Evolutionary conservation across 2,888 invertebrate genomes (phyloP), one percentile per base, ranked within the genome.

Genomic region (Hylaea fasciaria): DNA sequence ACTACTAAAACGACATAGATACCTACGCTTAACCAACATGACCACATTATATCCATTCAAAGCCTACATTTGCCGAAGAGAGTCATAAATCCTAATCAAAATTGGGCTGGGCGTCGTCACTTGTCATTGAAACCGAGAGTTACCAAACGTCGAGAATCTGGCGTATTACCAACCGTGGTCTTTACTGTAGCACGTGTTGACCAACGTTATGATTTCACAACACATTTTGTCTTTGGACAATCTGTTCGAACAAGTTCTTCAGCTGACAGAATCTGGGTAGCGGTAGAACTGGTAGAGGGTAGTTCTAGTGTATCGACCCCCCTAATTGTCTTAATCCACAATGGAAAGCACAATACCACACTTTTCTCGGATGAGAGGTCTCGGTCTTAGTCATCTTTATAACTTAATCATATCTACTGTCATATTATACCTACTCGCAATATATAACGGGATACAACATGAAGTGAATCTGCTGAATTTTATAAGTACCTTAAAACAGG

Each of bases 191-290:
- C 60, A 59, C 52, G 48, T 54, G 54, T 68, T 68, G 68, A 65
- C 66, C 61, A 68, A 68, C 52, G 44, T 32, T 44, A 54, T 7
- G 29, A 46, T 68, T 68, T 54, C 68, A 52, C 60, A 68, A 68
- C 57, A 50, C 55, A 59, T 68, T 47, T 51, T 63, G 58, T 58
- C 58, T 49, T 53, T 41, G 28, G 54, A 12, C 46, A 52, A 41
- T 44, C 46, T 52, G 44, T 52, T 52, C 28, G 55, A 51, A 40
- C 58, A 47, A 48, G 54, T 55, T 49, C 14, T 40, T 13, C 28
- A 22, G 40, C 41, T 43, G 0, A 1, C 7, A 16, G 35, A 44
- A 39, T 44, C 29, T 54, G 17, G 39, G 58, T 52, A 48, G 39
- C 37, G 12, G 1, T 9, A 32, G 32, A 32, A 8, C 7, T 10